These are phyloP conservation scores for Leptopilina boulardi DNA, from an alignment of 1,140 invertebrate species.

Conservation along the genomic window DNA sequence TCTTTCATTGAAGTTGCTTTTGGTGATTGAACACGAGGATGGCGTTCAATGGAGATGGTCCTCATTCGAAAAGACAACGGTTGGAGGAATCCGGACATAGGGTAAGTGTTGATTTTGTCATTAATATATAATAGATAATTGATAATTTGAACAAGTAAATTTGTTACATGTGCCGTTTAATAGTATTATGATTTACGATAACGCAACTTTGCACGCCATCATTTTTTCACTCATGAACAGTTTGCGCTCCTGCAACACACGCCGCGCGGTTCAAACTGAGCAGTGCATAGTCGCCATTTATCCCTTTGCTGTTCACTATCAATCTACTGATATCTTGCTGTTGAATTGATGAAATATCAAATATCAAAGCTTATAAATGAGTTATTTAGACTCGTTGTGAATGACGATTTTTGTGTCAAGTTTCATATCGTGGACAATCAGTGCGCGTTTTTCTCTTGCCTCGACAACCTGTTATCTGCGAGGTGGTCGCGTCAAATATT, in stretches of 20 bases:
- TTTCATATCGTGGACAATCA: constrained; percentile 48
- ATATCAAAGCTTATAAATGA: not conserved
- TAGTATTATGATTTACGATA: not conserved
- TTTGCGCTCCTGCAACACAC: not conserved
- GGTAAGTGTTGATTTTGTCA: constrained; percentile 64
- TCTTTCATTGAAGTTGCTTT: constrained; percentile 25
- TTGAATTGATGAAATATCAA: not conserved
- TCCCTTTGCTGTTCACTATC: constrained; percentile 42
- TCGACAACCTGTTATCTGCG: constrained; percentile 71
- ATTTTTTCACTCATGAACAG: constrained; percentile 38
- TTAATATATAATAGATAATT: not conserved
- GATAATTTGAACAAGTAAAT: not conserved
- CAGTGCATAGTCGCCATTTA: constrained; percentile 60
- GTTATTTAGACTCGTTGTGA: not conserved
- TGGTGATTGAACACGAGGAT: constrained; percentile 62
- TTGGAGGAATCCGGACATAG: constrained; percentile 76
- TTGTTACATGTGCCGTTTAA: not conserved
- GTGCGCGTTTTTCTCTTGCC: constrained; percentile 53
- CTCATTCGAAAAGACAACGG: constrained; percentile 76
- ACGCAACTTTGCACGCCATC: constrained; percentile 10
- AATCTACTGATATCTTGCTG: not conserved
- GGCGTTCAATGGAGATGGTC: constrained; percentile 78
- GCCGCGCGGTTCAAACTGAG: not conserved
- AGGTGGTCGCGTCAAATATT: constrained; percentile 60
- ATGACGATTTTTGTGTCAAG: constrained; percentile 38